Base-by-base conservation (phyloP, 2,797 vertebrate species). In the Yasuhikotakia modesta region DNA sequence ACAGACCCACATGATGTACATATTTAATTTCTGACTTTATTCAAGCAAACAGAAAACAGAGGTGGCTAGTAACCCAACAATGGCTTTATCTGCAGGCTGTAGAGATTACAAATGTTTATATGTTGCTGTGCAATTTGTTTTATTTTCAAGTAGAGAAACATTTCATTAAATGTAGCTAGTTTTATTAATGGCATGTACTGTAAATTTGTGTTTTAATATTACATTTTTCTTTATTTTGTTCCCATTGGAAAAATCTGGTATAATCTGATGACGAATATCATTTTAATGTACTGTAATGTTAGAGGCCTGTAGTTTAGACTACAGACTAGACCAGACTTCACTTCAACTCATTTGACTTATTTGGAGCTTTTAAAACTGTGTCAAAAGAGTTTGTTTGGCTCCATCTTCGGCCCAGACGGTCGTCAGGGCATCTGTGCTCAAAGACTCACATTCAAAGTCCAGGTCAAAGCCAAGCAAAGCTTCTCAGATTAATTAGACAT, bases 391-490 rank as follows among this genome's bases (percentile, higher is more conserved):
- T 48, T 14, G 19, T 53, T 52, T 64, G 76, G 48, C 22, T 30
- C 76, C 74, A 71, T 81, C 27, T 14, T 52, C 55, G 27, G 39
- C 55, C 39, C 13, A 35, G 48, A 61, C 48, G 11, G 68, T 55
- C 7, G 21, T 24, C 63, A 22, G 66, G 57, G 67, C 74, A 78
- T 78, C 68, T 76, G 71, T 45, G 43, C 61, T 75, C 61, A 69
- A 46, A 72, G 64, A 68, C 58, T 73, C 66, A 53, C 12, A 17
- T 52, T 64, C 39, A 32, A 68, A 39, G 76, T 65, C 71, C 65
- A 65, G 71, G 70, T 70, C 74, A 72, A 72, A 60, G 76, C 66
- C 43, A 52, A 72, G n/a, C 30, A 72, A 43, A 67, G 53, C 70
- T 72, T 21, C 19, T 58, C 50, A 66, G 39, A 61, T 32, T 71